Conservation (phyloP, 2,888 invertebrate species). For the Holacanthella duospinosa region DNA sequence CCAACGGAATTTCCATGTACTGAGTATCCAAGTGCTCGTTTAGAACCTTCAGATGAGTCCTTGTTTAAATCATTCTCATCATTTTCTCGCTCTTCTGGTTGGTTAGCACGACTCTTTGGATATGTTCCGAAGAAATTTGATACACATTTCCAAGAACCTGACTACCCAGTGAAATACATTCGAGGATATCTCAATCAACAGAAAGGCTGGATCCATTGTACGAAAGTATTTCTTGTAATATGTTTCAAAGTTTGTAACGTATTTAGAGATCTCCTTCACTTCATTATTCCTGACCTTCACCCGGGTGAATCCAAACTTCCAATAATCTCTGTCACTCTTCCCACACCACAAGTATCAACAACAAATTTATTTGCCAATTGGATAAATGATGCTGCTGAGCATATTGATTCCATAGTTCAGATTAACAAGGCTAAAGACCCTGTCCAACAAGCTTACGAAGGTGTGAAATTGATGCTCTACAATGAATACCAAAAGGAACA, state of each 20-base stretch:
- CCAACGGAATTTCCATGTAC: not conserved
- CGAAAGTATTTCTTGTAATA: too few relatives aligned
- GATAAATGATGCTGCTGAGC: not conserved
- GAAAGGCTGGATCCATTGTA: too few relatives aligned
- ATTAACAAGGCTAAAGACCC: not conserved
- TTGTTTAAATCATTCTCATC: slow-evolving; percentile 25
- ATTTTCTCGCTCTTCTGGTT: slow-evolving; percentile 20
- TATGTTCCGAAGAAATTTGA: slow-evolving; percentile 11
- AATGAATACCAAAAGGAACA: not conserved
- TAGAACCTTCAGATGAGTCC: slow-evolving; percentile 18
- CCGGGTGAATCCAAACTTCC: not conserved
- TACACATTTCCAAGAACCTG: not conserved
- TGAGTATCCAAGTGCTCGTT: not conserved
- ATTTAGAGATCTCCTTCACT: too few relatives aligned
- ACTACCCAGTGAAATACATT: not conserved
- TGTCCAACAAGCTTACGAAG: not conserved
- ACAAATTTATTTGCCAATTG: not conserved
- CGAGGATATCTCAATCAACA: not conserved
- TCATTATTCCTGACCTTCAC: not conserved
- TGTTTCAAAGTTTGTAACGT: too few relatives aligned
- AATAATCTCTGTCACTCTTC: not conserved
- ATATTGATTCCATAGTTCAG: not conserved
- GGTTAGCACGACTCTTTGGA: slow-evolving; percentile 25
- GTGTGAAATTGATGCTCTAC: not conserved
- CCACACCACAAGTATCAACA: not conserved